phyloP scores from a whole-genome alignment of 2,888 invertebrate genomes.

The Melieria picta region DNA sequence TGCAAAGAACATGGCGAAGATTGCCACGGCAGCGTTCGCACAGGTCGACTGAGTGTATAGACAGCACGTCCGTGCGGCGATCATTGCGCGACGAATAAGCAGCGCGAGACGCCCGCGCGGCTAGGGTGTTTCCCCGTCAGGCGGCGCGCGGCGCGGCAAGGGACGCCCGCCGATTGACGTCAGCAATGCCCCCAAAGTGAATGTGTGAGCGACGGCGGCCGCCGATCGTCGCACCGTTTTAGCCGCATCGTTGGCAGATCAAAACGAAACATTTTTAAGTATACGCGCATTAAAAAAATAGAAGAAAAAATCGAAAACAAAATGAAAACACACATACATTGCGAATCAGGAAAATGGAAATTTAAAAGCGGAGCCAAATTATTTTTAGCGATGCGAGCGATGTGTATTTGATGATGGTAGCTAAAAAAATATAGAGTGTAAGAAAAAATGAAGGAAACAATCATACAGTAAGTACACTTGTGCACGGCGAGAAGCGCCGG shows the following conservation, averaged over 20 bases:
- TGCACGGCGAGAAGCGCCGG: background rate
- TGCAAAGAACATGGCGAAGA: too few species aligned
- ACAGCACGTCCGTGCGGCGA: too few species aligned
- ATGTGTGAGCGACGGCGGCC: background rate
- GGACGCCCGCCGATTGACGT: conserved; percentile 57
- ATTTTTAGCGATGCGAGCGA: conserved; percentile 22
- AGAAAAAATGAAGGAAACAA: background rate
- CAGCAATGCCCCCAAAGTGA: conserved; percentile 65
- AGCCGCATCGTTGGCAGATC: conserved; percentile 14
- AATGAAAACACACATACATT: conserved; percentile 8
- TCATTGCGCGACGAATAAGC: too few species aligned
- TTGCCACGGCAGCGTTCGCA: too few species aligned
- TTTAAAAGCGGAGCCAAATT: conserved; percentile 12
- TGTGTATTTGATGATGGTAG: conserved; percentile 17
- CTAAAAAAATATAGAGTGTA: background rate
- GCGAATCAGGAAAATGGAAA: conserved; percentile 7
- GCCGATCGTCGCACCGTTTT: background rate
- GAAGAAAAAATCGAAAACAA: background rate
- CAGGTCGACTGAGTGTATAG: too few species aligned
- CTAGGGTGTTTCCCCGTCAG: conserved; percentile 25
- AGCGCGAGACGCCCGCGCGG: background rate
- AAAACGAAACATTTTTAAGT: conserved; percentile 17
- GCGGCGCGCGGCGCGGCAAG: conserved; percentile 10
- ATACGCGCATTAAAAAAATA: background rate
- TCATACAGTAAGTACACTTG: background rate